Percentiles rank a stretch among this genome's conserved stretches.
phyloP scores from a whole-genome alignment of 2,888 invertebrate genomes.

The Parnassius apollo region DNA sequence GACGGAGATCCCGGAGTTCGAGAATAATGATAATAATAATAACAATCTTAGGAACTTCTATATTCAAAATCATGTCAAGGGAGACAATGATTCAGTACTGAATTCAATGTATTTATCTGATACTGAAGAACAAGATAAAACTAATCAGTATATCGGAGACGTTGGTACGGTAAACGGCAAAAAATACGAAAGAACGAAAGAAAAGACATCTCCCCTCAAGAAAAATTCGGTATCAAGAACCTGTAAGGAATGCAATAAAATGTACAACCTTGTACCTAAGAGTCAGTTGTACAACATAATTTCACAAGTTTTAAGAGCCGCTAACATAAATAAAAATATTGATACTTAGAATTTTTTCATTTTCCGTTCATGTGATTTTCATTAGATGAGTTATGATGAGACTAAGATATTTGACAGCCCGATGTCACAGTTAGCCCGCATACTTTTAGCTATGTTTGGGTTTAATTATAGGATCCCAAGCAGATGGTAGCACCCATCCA shows the following conservation, averaged over 20 bases:
- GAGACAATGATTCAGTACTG: constrained; percentile 35
- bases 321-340: constrained; percentile 12
- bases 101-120: constrained; percentile 47
- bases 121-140: constrained; percentile 34
- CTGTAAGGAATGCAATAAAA: constrained; percentile 32
- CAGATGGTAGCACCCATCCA: too few relatives aligned
- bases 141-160: constrained; percentile 29
- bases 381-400: too few relatives aligned
- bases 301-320: constrained; percentile 21
- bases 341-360: too few relatives aligned
- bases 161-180: background rate
- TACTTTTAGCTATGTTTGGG: too few relatives aligned
- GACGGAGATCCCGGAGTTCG: background rate
- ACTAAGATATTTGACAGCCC: too few relatives aligned
- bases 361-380: too few relatives aligned
- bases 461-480: too few relatives aligned
- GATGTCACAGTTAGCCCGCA: too few relatives aligned
- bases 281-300: constrained; percentile 37
- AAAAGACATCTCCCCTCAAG: background rate
- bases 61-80: constrained; percentile 12
- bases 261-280: constrained; percentile 28
- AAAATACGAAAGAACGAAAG: background rate
- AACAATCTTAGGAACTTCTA: constrained; percentile 21
- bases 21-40: background rate
- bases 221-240: constrained; percentile 11